phyloP scores from a whole-genome alignment of 1,140 invertebrate genomes.

The Macrosteles quadrilineatus region DNA sequence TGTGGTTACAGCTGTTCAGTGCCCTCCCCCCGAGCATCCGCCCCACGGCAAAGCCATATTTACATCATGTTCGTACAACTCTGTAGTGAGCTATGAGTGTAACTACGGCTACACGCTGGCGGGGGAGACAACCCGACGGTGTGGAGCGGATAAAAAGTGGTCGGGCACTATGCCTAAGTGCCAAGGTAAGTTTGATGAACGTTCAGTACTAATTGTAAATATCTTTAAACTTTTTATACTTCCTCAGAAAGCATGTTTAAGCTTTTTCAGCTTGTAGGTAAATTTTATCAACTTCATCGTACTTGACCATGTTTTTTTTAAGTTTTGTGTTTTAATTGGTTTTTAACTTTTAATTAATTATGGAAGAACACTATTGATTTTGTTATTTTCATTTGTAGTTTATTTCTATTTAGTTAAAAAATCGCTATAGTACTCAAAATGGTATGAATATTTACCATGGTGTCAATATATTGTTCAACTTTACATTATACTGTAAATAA shows the following conservation, averaged over 20 bases:
- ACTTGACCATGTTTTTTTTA: background rate
- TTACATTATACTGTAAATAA: too few species aligned
- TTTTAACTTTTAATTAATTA: too few species aligned
- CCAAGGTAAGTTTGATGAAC: constrained; percentile 64
- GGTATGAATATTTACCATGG: too few species aligned
- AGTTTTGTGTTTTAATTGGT: background rate
- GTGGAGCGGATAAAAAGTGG: constrained; percentile 91
- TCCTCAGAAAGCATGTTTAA: too few species aligned
- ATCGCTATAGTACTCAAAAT: too few species aligned
- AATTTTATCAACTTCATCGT: background rate
- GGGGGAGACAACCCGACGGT: constrained; percentile 82
- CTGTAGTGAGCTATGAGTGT: constrained; percentile 91
- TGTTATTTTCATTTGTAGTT: too few species aligned
- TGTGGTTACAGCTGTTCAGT: constrained; percentile 88
- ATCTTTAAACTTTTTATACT: too few species aligned
- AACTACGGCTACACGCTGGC: constrained; percentile 88
- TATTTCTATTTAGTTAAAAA: too few species aligned
- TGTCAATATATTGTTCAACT: too few species aligned
- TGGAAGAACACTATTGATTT: too few species aligned
- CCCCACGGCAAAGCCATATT: constrained; percentile 89
- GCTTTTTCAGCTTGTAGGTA: background rate
- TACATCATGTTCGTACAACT: constrained; percentile 92
- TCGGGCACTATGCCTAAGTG: constrained; percentile 82
- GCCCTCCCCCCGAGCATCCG: constrained; percentile 82
- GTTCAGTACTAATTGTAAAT: background rate